Conservation (phyloP, 92 coral and sea anemone genomes). For the Nematostella vectensis region DNA sequence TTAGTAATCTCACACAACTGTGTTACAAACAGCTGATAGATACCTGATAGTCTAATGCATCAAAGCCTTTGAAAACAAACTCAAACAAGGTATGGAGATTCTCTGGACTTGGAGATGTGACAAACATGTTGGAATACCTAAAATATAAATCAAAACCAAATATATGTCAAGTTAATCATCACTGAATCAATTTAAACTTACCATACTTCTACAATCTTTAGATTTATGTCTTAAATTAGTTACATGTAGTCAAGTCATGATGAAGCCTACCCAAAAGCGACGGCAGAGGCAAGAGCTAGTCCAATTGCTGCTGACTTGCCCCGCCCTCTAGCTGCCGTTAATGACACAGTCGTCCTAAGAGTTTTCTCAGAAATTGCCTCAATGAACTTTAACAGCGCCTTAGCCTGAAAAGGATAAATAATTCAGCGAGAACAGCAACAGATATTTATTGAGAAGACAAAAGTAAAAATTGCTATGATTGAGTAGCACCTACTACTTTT, state of each 20-base stretch:
- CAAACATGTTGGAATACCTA: conserved; percentile 92
- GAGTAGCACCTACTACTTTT: no score
- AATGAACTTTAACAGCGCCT: conserved; percentile 86
- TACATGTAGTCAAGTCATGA: no score
- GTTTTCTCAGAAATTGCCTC: conserved; percentile 98
- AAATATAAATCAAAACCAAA: neutral
- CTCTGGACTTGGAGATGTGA: conserved; percentile 98
- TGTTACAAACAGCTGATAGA: neutral
- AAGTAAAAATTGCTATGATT: no score
- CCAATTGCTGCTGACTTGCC: conserved; percentile 99
- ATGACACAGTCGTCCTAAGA: conserved; percentile 80
- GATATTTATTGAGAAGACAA: no score
- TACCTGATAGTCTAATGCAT: conserved; percentile 95
- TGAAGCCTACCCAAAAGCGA: conserved; percentile 81
- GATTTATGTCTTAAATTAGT: no score
- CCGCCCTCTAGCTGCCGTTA: conserved; percentile 95
- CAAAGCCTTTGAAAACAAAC: conserved; percentile 97
- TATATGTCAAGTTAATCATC: neutral
- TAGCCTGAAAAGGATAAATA: conserved; percentile 51
- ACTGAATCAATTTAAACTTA: neutral
- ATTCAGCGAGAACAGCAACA: no score
- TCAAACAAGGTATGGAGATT: conserved; percentile 93
- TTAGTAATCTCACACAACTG: no score
- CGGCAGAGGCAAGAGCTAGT: conserved; percentile 86
- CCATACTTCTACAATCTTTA: no score